These are phyloP conservation scores for Diadema setosum DNA, from an alignment of 35 echinoderm and acorn worm genomes.

Conservation along the genomic window DNA sequence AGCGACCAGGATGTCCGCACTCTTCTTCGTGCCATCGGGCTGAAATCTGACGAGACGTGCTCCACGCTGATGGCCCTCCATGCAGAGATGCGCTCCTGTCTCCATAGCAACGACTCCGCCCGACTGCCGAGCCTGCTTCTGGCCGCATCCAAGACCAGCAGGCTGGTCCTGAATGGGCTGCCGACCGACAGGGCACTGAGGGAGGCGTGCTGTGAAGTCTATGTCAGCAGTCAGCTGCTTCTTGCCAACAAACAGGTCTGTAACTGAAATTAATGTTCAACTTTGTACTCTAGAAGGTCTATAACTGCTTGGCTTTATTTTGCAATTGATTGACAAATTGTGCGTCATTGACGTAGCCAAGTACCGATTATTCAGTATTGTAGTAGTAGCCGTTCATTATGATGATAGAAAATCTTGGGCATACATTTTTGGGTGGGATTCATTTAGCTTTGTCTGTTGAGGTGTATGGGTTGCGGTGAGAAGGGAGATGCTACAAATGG, in stretches of 20 bases:
- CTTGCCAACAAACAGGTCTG: conserved; percentile 77
- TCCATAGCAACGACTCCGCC: conserved; percentile 30
- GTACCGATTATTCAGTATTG: too few species aligned
- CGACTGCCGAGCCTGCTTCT: conserved; percentile 63
- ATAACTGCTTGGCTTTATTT: too few species aligned
- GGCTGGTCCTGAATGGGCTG: conserved; percentile 52
- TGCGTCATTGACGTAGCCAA: too few species aligned
- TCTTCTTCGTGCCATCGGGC: conserved; percentile 64
- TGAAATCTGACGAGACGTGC: neutral
- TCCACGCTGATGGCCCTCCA: conserved; percentile 62
- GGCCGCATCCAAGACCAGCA: conserved; percentile 66
- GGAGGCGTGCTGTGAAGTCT: conserved; percentile 79
- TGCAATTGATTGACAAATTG: too few species aligned
- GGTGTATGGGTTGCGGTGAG: too few species aligned
- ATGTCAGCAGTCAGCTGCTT: conserved; percentile 76
- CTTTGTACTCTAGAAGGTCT: too few species aligned
- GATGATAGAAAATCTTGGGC: too few species aligned
- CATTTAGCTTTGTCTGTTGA: too few species aligned
- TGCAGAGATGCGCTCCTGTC: conserved; percentile 6
- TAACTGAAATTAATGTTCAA: too few species aligned
- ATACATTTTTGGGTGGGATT: too few species aligned
- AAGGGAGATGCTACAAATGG: too few species aligned
- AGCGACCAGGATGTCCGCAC: conserved; percentile 36
- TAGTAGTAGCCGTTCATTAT: too few species aligned
- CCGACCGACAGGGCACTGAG: neutral